phyloP scores from a whole-genome alignment of 53 echinoderm and acorn worm species.

The Antedon mediterranea region DNA sequence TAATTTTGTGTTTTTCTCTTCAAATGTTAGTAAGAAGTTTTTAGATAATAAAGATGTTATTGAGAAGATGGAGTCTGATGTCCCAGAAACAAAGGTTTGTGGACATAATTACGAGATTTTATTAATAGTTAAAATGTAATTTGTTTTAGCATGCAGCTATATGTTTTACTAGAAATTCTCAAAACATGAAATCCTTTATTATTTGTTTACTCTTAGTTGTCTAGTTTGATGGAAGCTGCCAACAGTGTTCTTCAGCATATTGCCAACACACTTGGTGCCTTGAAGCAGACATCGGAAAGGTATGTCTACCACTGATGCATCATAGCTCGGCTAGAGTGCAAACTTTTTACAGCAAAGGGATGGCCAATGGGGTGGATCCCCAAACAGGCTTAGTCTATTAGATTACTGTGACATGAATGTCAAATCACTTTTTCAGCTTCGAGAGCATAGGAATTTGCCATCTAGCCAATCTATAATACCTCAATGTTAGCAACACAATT shows the following conservation, averaged over 20 bases:
- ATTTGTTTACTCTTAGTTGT: slow-evolving; percentile 28
- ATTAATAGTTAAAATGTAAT: no score
- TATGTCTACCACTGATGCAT: slow-evolving; percentile 14
- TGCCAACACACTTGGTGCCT: slow-evolving; percentile 71
- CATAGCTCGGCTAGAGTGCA: no score
- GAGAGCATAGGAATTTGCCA: no score
- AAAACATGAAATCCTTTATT: not conserved
- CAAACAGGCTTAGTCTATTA: no score
- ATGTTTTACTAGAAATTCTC: not conserved
- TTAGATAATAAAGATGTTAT: slow-evolving; percentile 72
- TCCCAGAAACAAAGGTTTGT: slow-evolving; percentile 66
- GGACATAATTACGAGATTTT: no score
- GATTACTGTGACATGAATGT: no score
- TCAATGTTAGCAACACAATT: no score
- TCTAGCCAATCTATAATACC: no score
- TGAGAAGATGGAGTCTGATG: slow-evolving; percentile 54
- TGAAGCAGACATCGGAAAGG: slow-evolving; percentile 85
- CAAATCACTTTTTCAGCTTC: no score
- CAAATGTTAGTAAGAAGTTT: slow-evolving; percentile 52
- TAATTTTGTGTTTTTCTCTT: not conserved
- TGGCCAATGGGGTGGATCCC: no score
- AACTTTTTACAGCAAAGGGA: no score
- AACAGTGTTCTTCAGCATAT: slow-evolving; percentile 77
- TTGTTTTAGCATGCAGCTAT: no score
- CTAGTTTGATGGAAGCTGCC: slow-evolving; percentile 70